Conservation (phyloP, 2,797 vertebrate species). For the Balearica regulorum region DNA sequence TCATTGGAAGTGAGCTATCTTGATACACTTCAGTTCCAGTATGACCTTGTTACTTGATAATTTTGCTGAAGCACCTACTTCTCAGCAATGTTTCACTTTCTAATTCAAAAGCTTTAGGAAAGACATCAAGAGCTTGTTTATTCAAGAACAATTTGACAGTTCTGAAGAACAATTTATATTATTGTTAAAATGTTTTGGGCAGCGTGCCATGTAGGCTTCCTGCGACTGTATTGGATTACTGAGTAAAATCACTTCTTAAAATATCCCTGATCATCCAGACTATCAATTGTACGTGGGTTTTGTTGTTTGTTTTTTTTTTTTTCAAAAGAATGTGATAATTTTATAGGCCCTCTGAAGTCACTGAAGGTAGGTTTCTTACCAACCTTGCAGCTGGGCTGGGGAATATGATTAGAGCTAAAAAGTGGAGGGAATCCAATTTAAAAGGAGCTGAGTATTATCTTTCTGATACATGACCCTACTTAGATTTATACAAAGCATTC, state of each 20-base stretch:
- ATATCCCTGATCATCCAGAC: background rate
- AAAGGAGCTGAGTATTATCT: background rate
- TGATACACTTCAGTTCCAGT: background rate
- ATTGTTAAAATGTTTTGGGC: background rate
- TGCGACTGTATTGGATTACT: background rate
- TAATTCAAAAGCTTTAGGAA: background rate
- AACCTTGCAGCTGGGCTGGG: background rate
- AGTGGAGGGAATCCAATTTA: background rate
- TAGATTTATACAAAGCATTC: background rate
- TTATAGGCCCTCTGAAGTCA: background rate
- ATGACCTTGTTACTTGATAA: background rate
- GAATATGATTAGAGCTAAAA: background rate
- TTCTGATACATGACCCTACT: background rate
- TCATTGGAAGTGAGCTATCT: background rate
- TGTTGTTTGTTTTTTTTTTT: background rate
- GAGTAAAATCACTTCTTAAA: background rate
- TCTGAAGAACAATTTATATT: background rate
- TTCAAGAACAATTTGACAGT: background rate
- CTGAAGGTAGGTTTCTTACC: background rate
- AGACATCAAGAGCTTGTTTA: background rate
- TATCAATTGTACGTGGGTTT: background rate
- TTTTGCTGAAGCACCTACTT: background rate
- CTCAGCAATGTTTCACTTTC: background rate
- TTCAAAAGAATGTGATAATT: background rate
- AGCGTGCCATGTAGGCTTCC: background rate